Base-by-base conservation (phyloP, 2,797 vertebrate species). In the Pseudomugil tenellus region DNA sequence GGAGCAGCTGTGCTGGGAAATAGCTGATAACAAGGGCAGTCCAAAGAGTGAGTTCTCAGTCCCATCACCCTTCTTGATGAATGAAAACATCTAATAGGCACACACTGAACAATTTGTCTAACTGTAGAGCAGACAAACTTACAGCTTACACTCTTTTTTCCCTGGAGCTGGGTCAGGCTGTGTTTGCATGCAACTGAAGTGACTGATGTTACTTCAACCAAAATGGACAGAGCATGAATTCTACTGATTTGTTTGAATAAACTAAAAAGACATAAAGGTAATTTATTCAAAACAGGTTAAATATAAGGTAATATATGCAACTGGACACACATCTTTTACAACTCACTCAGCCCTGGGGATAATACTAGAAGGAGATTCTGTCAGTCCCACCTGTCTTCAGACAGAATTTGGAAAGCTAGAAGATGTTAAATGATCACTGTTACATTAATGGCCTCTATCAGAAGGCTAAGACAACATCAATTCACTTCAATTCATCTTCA, bases 1-100 rank as follows among this genome's bases (percentile, higher is more conserved):
- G 66, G 61, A 57, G 62, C 74, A 74, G 79, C 64, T 82, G 79
- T 75, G 74, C 62, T 58, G 65, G 62, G 35, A 37, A 76, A 56
- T 56, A 53, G 49, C 25, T 68, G 69, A 75, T 76, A 71, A 76
- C 60, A 39, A 66, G 63, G 51, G 51, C 37, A n/a, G 59, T 55
- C 25, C 58, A 52, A 28, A 48, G 43, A 74, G 64, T 21, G 19
- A 28, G 14, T 39, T 48, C 31, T 59, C 25, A 29, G 35, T 35
- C 35, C 35, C 7, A 29, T 59, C 60, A 35, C 66, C 53, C 21
- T 17, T 25, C 16, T 31, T 74, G 23, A 69, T 52, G 23, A 74
- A 58, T 63, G 51, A 56, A 29, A 74, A 48, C 43, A 56, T 41
- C 3, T 4, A 39, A 29, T 51, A 19, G 17, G 28, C 37, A 49